phyloP scores from a whole-genome alignment of 2,113 vertebrate genomes.

The Stictonetta naevosa region DNA sequence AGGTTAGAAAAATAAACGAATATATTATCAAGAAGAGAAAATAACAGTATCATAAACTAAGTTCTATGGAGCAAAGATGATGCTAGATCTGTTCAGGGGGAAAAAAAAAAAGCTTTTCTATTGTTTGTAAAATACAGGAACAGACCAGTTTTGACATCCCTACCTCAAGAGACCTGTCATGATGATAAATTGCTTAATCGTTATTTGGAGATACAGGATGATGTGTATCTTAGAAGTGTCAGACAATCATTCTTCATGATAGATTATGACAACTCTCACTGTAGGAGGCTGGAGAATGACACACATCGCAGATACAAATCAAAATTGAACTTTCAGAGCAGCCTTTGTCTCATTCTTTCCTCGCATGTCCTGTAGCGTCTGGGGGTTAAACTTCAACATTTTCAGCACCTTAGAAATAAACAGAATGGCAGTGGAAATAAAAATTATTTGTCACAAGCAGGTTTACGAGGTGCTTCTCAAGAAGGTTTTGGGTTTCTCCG shows the following conservation, averaged over 20 bases:
- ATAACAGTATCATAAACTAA: neutral
- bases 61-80: neutral
- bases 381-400: neutral
- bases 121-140: slow-evolving; percentile 11
- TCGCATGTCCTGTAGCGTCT: neutral
- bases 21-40: neutral
- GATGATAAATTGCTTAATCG: slow-evolving; percentile 24
- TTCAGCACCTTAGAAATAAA: neutral
- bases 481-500: no score
- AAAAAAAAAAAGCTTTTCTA: neutral
- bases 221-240: slow-evolving; percentile 35
- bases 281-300: neutral
- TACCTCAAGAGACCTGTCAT: slow-evolving; percentile 23
- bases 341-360: neutral
- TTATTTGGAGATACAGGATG: neutral
- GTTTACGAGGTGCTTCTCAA: no score
- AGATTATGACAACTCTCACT: neutral
- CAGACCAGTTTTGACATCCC: slow-evolving; percentile 34
- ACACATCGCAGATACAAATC: neutral
- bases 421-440: neutral
- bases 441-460: no score
- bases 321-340: neutral
- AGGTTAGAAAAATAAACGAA: neutral
- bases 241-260: slow-evolving; percentile 27
- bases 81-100: neutral